Evolutionary conservation across 2,113 vertebrate genomes (phyloP).

Genomic region (Cryptomyrus ogoouensis): DNA sequence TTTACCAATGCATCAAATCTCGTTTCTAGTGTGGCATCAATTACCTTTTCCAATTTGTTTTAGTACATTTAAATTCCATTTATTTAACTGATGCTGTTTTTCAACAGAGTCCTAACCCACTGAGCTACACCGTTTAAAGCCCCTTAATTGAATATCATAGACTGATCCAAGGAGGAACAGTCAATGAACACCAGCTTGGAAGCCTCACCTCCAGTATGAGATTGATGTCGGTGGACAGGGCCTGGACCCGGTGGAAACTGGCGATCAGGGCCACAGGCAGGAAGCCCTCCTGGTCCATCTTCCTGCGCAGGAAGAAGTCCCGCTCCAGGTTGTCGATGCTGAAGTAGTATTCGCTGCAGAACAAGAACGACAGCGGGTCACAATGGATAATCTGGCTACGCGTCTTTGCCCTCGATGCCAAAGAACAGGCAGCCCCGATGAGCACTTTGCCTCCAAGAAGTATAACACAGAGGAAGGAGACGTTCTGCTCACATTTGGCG

Average conservation of each 20-base stretch:
- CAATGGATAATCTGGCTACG: not conserved
- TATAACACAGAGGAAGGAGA: not conserved
- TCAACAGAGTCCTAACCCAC: not conserved
- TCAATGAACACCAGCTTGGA: not conserved
- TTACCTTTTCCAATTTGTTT: not conserved
- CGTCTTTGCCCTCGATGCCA: not conserved
- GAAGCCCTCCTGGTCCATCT: constrained; percentile 92
- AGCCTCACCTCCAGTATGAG: constrained; percentile 77
- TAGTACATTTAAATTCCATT: not conserved
- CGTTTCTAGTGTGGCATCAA: not conserved
- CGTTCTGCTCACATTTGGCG: constrained; percentile 82
- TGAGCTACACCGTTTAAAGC: not conserved
- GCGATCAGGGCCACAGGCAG: constrained; percentile 84
- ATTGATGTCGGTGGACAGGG: constrained; percentile 84
- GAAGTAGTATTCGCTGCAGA: constrained; percentile 91
- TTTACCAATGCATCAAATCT: not conserved
- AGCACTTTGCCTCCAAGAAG: not conserved
- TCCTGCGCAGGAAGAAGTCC: constrained; percentile 90
- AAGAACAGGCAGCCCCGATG: not conserved
- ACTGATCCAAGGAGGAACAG: not conserved
- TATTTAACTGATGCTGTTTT: not conserved
- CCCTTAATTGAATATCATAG: not conserved
- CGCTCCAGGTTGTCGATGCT: constrained; percentile 92
- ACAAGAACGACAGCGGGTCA: not conserved
- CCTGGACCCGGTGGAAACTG: constrained; percentile 93